These are phyloP conservation scores for Melangyna quadrimaculata DNA, from an alignment of 2,888 invertebrate genomes.

Conservation along the genomic window DNA sequence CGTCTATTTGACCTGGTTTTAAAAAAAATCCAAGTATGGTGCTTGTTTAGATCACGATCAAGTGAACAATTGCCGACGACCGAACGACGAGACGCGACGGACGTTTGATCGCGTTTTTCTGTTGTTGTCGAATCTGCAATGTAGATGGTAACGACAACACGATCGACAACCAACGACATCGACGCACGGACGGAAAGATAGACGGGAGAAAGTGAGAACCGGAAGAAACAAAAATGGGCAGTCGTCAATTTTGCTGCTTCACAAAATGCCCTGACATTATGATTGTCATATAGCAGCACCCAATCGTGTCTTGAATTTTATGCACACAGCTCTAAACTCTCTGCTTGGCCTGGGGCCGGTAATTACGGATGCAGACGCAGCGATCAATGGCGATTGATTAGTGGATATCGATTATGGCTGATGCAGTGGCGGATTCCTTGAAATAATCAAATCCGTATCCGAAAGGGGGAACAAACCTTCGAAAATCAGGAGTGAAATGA, in stretches of 20 bases:
- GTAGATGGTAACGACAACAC: neutral
- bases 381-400: conserved; percentile 63
- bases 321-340: conserved; percentile 6
- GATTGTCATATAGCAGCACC: conserved; percentile 60
- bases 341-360: conserved; percentile 25
- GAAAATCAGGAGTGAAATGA: neutral
- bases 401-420: conserved; percentile 12
- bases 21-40: conserved; percentile 24
- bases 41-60: conserved; percentile 61
- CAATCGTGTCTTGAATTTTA: conserved; percentile 55
- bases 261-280: conserved; percentile 64
- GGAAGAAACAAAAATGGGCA: conserved; percentile 64
- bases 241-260: conserved; percentile 53
- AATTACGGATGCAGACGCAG: conserved; percentile 65
- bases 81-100: neutral
- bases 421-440: conserved; percentile 39
- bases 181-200: neutral
- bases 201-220: conserved; percentile 69
- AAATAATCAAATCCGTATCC: conserved; percentile 10
- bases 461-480: neutral
- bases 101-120: neutral
- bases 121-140: neutral
- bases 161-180: neutral
- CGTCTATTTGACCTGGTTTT: conserved; percentile 59
- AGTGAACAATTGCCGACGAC: conserved; percentile 29